These are phyloP conservation scores for Spizella passerina DNA, from an alignment of 2,797 vertebrate genomes.

Conservation along the genomic window DNA sequence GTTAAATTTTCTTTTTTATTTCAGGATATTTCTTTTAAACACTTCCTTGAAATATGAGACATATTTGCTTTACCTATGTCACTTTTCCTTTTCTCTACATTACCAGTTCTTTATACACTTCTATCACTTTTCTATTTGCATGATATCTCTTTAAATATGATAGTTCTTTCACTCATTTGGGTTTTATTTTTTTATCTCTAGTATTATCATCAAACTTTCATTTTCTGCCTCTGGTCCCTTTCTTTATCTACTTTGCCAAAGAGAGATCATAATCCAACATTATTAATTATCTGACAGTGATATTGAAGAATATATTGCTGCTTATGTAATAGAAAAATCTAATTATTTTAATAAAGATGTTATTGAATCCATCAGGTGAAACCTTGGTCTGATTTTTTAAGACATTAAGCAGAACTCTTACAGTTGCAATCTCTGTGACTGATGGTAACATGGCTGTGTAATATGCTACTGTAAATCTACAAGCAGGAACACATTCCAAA, in stretches of 20 bases:
- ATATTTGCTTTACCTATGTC: neutral
- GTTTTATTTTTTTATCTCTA: neutral
- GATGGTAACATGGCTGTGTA: neutral
- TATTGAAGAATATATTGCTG: neutral
- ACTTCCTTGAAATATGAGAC: neutral
- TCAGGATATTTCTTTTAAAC: neutral
- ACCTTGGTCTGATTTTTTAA: neutral
- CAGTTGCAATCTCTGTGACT: neutral
- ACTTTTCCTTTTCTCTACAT: neutral
- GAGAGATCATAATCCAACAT: neutral
- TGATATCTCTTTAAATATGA: neutral
- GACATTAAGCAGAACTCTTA: neutral
- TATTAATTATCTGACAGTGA: neutral
- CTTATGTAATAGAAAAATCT: neutral
- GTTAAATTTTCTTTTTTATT: neutral
- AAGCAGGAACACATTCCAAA: neutral
- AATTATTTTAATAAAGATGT: conserved; percentile 2
- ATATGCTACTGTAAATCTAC: neutral
- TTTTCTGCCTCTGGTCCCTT: neutral
- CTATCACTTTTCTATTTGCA: neutral
- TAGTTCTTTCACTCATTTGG: neutral
- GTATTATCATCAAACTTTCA: neutral
- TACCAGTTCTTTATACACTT: neutral
- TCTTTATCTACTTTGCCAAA: neutral
- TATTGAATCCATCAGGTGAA: neutral